Evolutionary conservation across 2,888 invertebrate species (phyloP).

Genomic region (Conchocele bisecta): DNA sequence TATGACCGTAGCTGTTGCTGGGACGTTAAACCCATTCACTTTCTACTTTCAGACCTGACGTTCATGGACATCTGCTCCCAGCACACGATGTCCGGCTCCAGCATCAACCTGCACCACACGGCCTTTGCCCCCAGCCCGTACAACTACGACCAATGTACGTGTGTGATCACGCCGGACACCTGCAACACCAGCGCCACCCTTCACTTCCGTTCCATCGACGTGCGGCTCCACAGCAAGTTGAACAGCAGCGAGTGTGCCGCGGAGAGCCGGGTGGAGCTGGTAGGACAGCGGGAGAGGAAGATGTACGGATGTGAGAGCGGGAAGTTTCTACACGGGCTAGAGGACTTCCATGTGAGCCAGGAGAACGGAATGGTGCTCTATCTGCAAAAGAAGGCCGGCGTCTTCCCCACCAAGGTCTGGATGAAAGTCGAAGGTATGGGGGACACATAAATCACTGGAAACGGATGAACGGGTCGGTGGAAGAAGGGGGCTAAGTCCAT

Average conservation of each 20-base stretch:
- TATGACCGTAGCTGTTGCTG: too few relatives aligned
- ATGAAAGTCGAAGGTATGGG: constrained; percentile 60
- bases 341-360: constrained; percentile 31
- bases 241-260: constrained; percentile 50
- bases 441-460: too few relatives aligned
- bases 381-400: constrained; percentile 51
- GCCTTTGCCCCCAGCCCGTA: constrained; percentile 33
- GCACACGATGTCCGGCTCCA: constrained; percentile 32
- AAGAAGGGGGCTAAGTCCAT: too few relatives aligned
- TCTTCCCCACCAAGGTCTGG: constrained; percentile 61
- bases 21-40: too few relatives aligned
- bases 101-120: constrained; percentile 45
- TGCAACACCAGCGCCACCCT: constrained; percentile 60
- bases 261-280: constrained; percentile 51
- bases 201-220: constrained; percentile 53
- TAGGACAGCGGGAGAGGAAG: constrained; percentile 43
- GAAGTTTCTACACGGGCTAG: constrained; percentile 42
- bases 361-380: constrained; percentile 54
- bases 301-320: constrained; percentile 26
- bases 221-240: constrained; percentile 54
- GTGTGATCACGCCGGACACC: constrained; percentile 58
- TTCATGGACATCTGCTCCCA: constrained; percentile 56
- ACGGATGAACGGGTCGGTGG: too few relatives aligned
- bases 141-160: constrained; percentile 52
- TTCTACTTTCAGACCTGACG: constrained; percentile 40